A percentile compares a stretch with the other conserved stretches of the same genome.
phyloP scores from a whole-genome alignment of 1,140 invertebrate genomes.

The Neelides sp. region DNA sequence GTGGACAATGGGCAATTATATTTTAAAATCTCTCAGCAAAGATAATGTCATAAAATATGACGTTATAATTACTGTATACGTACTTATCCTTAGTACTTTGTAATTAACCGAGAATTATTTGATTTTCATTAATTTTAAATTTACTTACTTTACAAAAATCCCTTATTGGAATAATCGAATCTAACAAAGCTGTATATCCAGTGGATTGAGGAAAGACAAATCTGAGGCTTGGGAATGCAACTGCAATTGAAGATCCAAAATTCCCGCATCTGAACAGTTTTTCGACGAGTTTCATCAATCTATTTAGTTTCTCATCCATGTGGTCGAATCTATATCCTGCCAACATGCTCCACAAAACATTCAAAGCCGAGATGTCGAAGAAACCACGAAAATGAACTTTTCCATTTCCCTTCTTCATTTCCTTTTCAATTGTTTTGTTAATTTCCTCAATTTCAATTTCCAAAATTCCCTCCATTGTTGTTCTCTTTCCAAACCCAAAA shows the following conservation, averaged over 20 bases:
- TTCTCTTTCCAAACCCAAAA: slow-evolving; percentile 27
- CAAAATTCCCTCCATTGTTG: slow-evolving; percentile 19
- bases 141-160: too few species aligned
- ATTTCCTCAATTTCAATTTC: slow-evolving; percentile 19
- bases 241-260: slow-evolving; percentile 22
- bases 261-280: slow-evolving; percentile 23
- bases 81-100: too few species aligned
- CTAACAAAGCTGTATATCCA: slow-evolving; percentile 54
- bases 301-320: slow-evolving; percentile 31
- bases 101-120: too few species aligned
- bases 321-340: slow-evolving; percentile 51
- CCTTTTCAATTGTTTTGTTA: slow-evolving; percentile 1
- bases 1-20: too few species aligned
- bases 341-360: slow-evolving; percentile 75
- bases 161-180: too few species aligned
- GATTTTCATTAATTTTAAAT: too few species aligned
- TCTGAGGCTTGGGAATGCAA: slow-evolving; percentile 46
- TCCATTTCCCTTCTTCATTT: slow-evolving; percentile 21
- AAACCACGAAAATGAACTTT: slow-evolving; percentile 19
- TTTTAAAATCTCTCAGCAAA: too few species aligned
- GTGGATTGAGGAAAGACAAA: slow-evolving; percentile 58
- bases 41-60: too few species aligned
- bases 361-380: slow-evolving; percentile 45
- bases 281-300: slow-evolving; percentile 14
- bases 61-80: too few species aligned